Conservation (phyloP, 2,888 invertebrate genomes). For the Embidobia sp. region DNA sequence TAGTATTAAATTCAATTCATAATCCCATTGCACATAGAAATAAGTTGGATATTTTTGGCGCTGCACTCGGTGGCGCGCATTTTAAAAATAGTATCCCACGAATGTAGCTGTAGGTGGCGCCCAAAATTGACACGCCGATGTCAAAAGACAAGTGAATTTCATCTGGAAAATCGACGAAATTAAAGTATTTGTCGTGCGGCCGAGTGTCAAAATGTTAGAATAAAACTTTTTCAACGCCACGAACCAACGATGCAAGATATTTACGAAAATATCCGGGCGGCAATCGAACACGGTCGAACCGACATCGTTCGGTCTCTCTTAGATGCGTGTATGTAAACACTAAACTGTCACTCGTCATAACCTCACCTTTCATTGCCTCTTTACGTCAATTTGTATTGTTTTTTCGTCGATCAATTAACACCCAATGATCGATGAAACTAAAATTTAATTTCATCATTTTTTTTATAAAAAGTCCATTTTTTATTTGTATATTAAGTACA, state of each 20-base stretch:
- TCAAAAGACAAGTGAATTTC: constrained; percentile 13
- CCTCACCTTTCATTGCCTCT: constrained; percentile 15
- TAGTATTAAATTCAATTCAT: no score
- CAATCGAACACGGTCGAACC: constrained; percentile 83
- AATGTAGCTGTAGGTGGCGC: constrained; percentile 21
- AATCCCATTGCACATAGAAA: no score
- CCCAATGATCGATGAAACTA: no score
- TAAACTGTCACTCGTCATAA: constrained; percentile 61
- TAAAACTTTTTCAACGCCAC: background rate
- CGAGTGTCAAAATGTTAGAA: constrained; percentile 19
- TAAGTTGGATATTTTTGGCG: background rate
- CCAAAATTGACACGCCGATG: constrained; percentile 18
- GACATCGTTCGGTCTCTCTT: constrained; percentile 84
- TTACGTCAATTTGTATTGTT: background rate
- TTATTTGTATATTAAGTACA: no score
- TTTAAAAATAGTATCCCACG: constrained; percentile 6
- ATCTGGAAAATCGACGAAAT: background rate
- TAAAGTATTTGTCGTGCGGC: background rate
- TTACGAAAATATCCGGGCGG: constrained; percentile 82
- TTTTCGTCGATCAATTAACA: background rate
- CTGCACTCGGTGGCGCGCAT: constrained; percentile 6
- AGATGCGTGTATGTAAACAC: constrained; percentile 82
- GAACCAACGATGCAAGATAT: constrained; percentile 80
- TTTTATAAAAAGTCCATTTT: no score
- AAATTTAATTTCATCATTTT: no score